Conservation (phyloP, 2,797 vertebrate genomes). For the Urocyon cinereoargenteus region DNA sequence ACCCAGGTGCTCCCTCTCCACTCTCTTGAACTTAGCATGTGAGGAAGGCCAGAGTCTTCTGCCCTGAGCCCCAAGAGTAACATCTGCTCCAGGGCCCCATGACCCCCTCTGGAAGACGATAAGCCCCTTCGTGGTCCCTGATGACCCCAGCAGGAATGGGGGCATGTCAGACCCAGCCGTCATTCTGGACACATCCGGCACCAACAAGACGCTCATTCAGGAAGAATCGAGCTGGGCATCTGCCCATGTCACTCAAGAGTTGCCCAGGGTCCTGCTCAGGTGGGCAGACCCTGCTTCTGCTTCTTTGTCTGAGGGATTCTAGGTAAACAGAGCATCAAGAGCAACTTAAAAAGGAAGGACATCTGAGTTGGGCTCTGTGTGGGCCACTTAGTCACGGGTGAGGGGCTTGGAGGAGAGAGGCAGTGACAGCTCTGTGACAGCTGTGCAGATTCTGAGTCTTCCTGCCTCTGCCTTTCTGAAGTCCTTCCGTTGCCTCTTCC, state of each 20-base stretch:
- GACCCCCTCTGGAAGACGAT: background rate
- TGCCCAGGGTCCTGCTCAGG: background rate
- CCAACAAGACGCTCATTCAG: background rate
- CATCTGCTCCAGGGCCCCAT: accelerated
- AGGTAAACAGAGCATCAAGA: background rate
- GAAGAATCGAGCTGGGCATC: background rate
- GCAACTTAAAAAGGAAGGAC: background rate
- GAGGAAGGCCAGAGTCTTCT: background rate
- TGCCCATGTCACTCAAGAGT: background rate
- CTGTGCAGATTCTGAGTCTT: too few relatives aligned
- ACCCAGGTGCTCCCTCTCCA: accelerated
- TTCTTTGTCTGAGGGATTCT: background rate
- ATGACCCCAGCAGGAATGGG: background rate
- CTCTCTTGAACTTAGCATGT: background rate
- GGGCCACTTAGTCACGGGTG: background rate
- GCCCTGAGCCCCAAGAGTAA: background rate
- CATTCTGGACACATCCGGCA: background rate
- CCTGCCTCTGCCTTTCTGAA: background rate
- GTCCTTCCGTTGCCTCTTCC: accelerated
- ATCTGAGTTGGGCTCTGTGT: too few relatives aligned
- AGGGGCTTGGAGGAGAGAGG: background rate
- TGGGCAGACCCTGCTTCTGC: background rate
- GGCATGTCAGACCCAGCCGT: background rate
- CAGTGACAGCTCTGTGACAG: background rate
- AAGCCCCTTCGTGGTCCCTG: background rate